Evolutionary conservation across 2,888 invertebrate species (phyloP), one percentile per base, ranked within the genome.

Genomic region (Cheilosia pagana): DNA sequence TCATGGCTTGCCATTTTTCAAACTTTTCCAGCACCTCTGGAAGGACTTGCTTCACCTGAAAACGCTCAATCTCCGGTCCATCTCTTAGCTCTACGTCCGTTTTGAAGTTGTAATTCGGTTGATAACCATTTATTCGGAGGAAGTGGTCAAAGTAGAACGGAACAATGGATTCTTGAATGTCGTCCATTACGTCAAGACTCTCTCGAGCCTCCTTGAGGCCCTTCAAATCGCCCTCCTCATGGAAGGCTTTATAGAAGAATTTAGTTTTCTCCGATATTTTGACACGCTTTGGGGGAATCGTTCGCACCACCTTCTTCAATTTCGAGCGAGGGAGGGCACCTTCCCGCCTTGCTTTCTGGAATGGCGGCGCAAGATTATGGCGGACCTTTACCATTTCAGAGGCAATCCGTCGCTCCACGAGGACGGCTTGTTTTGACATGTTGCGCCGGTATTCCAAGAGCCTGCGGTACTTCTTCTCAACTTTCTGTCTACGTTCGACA

Each of bases 91-190:
- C 92, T 7, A 91, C 76, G 55, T 90, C 88, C 0, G 92, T 91
- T 75, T 91, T 90, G 65, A 92, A 92, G 74, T 91, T 90, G 71
- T 92, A 92, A 72, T 89, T 90, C 3, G 91, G 91, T 0, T 90
- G 89, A 39, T 92, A 92, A 12, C 91, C 91, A 41, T 91, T 90
- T 2, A 91, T 19, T 52, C 89, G 89, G 1, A 92, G 88, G 78
- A 91, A 92, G 75, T 92, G 90, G 87, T 92, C 91, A 48, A 92
- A 92, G 60, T 92, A 90, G 71, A 92, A 92, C 16, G 91, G 91
- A 12, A 91, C 90, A 68, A 90, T 90, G 41, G 90, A 89, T 23
- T 92, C 90, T 70, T 91, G 89, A 23, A 89, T 88, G 1, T 82
- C 88, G 70, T 89, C 89, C 1, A 89, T 85, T 1, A 89, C 87